Percentiles rank a stretch among this genome's conserved stretches.
Conservation (phyloP, 1,140 invertebrate species). For the Halyomorpha halys region DNA sequence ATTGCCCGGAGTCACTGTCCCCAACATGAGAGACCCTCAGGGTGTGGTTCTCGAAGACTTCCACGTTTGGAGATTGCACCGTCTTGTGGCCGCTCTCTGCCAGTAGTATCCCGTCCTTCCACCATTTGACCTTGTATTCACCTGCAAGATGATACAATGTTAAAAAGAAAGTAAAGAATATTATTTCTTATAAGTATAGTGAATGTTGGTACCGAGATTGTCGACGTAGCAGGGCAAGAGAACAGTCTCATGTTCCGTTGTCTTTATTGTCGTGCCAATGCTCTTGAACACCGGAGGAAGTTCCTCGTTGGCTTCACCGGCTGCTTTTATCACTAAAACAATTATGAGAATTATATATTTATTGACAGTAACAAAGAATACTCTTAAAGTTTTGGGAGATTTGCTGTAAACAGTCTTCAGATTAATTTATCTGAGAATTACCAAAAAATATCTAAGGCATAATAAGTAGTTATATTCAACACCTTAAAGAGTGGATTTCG, state of each 20-base stretch:
- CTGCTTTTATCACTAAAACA: too few species aligned
- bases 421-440: too few species aligned
- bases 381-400: too few species aligned
- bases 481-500: too few species aligned
- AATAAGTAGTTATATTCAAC: too few species aligned
- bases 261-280: constrained; percentile 55
- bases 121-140: constrained; percentile 43
- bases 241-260: constrained; percentile 60
- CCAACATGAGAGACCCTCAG: constrained; percentile 51
- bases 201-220: constrained; percentile 38
- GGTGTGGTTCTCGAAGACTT: constrained; percentile 56
- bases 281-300: constrained; percentile 10
- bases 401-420: too few species aligned
- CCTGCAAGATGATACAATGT: constrained; percentile 25
- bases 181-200: neutral
- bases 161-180: neutral
- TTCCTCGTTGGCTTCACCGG: neutral
- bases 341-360: too few species aligned
- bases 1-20: constrained; percentile 56
- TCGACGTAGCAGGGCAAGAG: constrained; percentile 58
- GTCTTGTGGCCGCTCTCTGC: constrained; percentile 45
- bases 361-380: too few species aligned
- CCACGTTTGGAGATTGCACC: constrained; percentile 42
- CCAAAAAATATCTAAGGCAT: too few species aligned
- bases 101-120: constrained; percentile 46